Conservation (phyloP, 2,888 invertebrate species). For the Kuschelorhynchus macadamiae region DNA sequence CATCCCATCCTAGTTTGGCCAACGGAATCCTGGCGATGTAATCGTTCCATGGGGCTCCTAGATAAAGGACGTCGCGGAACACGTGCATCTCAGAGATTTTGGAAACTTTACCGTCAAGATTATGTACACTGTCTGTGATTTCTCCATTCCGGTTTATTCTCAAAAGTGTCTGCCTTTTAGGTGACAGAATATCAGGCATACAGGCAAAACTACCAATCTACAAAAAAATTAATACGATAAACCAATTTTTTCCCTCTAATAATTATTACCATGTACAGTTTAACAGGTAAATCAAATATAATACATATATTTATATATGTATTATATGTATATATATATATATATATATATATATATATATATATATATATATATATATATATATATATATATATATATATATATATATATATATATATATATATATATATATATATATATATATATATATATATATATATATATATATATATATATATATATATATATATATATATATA, state of each 20-base stretch:
- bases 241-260: background rate
- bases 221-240: conserved; percentile 54
- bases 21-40: conserved; percentile 77
- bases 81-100: conserved; percentile 78
- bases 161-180: conserved; percentile 73
- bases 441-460: too few species aligned
- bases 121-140: conserved; percentile 78
- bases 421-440: too few species aligned
- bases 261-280: too few species aligned
- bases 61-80: conserved; percentile 75
- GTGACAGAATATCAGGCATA: conserved; percentile 57
- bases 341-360: too few species aligned
- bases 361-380: too few species aligned
- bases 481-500: too few species aligned
- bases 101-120: conserved; percentile 72
- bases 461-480: too few species aligned
- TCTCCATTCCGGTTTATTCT: conserved; percentile 82
- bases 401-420: too few species aligned
- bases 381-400: too few species aligned
- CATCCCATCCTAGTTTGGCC: conserved; percentile 68
- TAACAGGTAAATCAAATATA: too few species aligned
- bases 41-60: conserved; percentile 79
- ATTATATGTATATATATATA: too few species aligned
- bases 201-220: conserved; percentile 79
- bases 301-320: too few species aligned